Evolutionary conservation across 2,888 invertebrate species (phyloP), one percentile per base, ranked within the genome.

Genomic region (Ganaspis brasiliensis): DNA sequence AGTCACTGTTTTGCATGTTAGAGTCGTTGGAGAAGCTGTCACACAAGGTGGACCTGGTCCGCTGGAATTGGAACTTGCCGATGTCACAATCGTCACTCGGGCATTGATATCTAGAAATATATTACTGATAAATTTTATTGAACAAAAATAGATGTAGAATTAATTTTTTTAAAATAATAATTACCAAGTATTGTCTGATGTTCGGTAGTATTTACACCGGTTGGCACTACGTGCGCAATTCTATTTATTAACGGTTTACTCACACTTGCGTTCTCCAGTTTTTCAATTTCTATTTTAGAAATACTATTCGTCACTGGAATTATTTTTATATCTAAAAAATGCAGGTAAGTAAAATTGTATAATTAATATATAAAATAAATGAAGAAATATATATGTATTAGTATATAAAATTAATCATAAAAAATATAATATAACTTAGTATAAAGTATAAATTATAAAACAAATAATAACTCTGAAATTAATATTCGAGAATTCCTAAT

Each of bases 1-100:
- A 74, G 88, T 80, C 76, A 87, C 78, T 81, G 88, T 89, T 73
- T 88, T 89, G 74, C 83, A 87, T 63, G 85, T 84, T 77, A 87
- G 76, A 12, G 79, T 79, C 57, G 83, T 72, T 55, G 84, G 72
- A 35, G 82, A 72, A 75, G 85, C 76, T 75, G 84, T 87, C 35
- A 82, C 57, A n/a, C 79, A 84, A 55, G 89, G 89, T 71, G 89
- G 89, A 3, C 87, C 89, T 37, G 89, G 88, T 12, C 89, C 89
- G 70, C 87, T 87, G 0, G 89, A 88, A 19, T 74, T 79, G 9
- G 74, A 72, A 55, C 45, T 76, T 4, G 52, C 14, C 31, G 78
- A 73, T 71, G 76, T 78, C 6, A 74, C 76, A n/a, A 73, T 75
- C 24, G 73, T 19, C 16, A 74, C 52, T 56, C 72, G 75, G 12